A percentile compares a stretch with the other conserved stretches of the same genome.
phyloP scores from a whole-genome alignment of 2,113 vertebrate species.

The Actenoides hombroni region DNA sequence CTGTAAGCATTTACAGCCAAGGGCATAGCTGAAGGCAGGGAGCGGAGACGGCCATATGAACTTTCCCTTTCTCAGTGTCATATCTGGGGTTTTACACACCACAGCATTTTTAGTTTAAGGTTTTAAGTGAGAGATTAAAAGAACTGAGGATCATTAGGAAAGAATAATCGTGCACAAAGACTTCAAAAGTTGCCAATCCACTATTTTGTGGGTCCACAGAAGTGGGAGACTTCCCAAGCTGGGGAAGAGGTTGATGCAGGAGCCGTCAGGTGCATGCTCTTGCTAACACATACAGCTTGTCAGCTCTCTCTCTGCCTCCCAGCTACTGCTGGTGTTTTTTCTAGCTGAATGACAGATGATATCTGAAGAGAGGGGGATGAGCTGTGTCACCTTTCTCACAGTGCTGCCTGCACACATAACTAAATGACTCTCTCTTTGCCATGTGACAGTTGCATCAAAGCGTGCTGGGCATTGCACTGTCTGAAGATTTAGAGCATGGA shows the following conservation, averaged over 20 bases:
- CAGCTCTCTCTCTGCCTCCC: neutral
- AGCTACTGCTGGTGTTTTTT: neutral
- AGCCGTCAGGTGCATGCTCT: neutral
- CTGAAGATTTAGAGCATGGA: neutral
- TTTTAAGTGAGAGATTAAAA: neutral
- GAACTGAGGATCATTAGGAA: neutral
- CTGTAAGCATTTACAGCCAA: neutral
- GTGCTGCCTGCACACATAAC: neutral
- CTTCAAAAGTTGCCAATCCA: neutral
- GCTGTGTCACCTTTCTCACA: neutral
- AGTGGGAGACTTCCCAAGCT: neutral
- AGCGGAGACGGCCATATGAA: neutral
- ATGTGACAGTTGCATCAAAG: neutral
- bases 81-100: neutral
- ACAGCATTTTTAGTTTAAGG: neutral
- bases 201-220: neutral
- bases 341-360: neutral
- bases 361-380: neutral
- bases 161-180: neutral
- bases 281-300: neutral
- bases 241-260: neutral
- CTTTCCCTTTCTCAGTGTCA: neutral
- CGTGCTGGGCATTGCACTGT: neutral
- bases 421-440: neutral
- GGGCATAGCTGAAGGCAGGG: neutral